Conservation (phyloP, 2,888 invertebrate genomes). For the Pemphredon lugubris region DNA sequence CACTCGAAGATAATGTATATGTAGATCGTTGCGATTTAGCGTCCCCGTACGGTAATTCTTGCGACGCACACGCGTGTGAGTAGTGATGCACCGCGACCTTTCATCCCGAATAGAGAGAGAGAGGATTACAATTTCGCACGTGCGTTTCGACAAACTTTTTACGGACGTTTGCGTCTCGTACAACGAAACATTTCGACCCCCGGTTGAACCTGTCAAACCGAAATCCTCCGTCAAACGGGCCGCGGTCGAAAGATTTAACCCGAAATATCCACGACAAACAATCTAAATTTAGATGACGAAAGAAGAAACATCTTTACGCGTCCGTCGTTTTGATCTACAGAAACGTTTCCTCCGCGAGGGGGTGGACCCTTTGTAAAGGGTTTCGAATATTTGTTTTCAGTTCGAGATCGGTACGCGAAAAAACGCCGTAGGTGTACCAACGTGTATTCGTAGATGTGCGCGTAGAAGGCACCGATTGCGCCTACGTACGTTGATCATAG, state of each 20-base stretch:
- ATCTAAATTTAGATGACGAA: constrained; percentile 46
- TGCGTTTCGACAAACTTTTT: neutral
- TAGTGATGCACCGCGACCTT: constrained; percentile 18
- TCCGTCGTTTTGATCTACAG: constrained; percentile 10
- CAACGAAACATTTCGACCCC: constrained; percentile 38
- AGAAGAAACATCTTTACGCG: constrained; percentile 19
- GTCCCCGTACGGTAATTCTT: constrained; percentile 8
- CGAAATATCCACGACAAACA: constrained; percentile 43
- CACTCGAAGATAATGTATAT: constrained; percentile 12
- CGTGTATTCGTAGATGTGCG: too few species aligned
- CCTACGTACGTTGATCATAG: too few species aligned
- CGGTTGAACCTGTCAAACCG: constrained; percentile 51
- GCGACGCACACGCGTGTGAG: neutral
- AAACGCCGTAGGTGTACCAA: too few species aligned
- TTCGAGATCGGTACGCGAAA: too few species aligned
- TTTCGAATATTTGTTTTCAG: too few species aligned
- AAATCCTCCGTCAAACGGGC: constrained; percentile 9
- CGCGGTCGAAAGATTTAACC: constrained; percentile 26
- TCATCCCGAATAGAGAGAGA: neutral
- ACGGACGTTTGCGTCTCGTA: neutral
- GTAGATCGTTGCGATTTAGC: constrained; percentile 35
- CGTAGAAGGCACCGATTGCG: too few species aligned
- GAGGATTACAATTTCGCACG: neutral
- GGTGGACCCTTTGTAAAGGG: neutral
- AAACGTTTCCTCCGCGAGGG: constrained; percentile 11